A percentile compares a stretch with the other conserved stretches of the same genome.
These are phyloP conservation scores for Liasis olivaceus DNA, from an alignment of 2,797 vertebrate genomes.

Conservation along the genomic window DNA sequence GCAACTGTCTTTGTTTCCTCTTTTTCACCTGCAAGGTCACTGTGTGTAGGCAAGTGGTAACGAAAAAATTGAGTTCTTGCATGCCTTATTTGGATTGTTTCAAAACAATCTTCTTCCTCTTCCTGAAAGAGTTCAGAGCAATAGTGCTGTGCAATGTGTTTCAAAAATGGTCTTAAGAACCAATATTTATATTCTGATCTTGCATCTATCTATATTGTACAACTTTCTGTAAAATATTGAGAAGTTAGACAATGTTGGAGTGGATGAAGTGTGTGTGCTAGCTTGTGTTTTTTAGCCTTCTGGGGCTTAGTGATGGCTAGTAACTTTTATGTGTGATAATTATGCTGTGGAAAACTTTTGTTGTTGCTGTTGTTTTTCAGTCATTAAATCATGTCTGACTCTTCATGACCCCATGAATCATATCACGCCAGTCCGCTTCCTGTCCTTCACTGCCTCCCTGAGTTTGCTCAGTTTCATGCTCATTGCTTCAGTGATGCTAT, in stretches of 20 bases:
- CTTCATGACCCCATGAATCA: too few relatives aligned
- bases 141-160: background rate
- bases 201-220: background rate
- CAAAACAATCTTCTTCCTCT: background rate
- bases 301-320: background rate
- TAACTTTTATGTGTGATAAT: background rate
- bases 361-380: too few relatives aligned
- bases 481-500: too few relatives aligned
- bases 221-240: background rate
- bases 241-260: background rate
- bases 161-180: background rate
- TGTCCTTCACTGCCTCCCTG: too few relatives aligned
- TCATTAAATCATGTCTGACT: too few relatives aligned
- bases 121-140: background rate
- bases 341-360: background rate
- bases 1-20: background rate
- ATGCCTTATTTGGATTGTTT: background rate
- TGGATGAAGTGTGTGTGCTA: background rate
- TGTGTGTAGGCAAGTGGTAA: background rate
- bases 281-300: background rate
- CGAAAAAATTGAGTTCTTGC: background rate
- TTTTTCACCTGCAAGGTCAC: background rate
- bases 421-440: too few relatives aligned
- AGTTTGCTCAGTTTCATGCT: too few relatives aligned
- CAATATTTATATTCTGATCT: background rate